phyloP scores from a whole-genome alignment of 2,113 vertebrate species.

The Pyxicephalus adspersus region DNA sequence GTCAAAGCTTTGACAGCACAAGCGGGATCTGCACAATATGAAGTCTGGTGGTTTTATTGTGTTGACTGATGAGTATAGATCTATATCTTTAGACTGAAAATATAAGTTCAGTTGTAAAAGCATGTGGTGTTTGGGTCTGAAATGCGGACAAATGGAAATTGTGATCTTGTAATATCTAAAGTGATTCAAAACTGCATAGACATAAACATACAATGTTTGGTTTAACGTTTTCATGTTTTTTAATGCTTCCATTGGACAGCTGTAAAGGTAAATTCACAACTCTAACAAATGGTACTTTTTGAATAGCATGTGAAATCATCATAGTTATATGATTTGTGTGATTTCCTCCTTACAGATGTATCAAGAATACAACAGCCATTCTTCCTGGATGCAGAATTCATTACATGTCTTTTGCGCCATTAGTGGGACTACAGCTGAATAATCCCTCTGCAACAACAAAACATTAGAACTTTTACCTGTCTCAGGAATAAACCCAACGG shows the following conservation, averaged over 20 bases:
- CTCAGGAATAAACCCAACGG: constrained; percentile 71
- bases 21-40: too few relatives aligned
- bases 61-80: too few relatives aligned
- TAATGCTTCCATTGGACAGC: constrained; percentile 76
- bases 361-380: constrained; percentile 87
- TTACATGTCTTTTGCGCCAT: constrained; percentile 93
- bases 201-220: too few relatives aligned
- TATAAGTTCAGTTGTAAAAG: too few relatives aligned
- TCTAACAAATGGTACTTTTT: not conserved
- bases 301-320: not conserved
- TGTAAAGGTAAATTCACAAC: constrained; percentile 68
- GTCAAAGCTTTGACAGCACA: too few relatives aligned
- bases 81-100: too few relatives aligned
- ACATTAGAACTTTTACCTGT: constrained; percentile 57
- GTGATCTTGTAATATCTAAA: too few relatives aligned
- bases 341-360: constrained; percentile 78
- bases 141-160: too few relatives aligned
- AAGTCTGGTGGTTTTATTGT: too few relatives aligned
- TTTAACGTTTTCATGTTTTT: constrained; percentile 58
- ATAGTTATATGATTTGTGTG: not conserved
- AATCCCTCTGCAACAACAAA: constrained; percentile 65
- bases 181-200: too few relatives aligned
- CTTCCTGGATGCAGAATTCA: constrained; percentile 85
- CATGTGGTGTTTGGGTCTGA: too few relatives aligned
- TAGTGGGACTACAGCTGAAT: constrained; percentile 84